Percentiles rank a stretch among this genome's conserved stretches.
Evolutionary conservation across 2,888 invertebrate species (phyloP).

Genomic region (Tachystola acroxantha): DNA sequence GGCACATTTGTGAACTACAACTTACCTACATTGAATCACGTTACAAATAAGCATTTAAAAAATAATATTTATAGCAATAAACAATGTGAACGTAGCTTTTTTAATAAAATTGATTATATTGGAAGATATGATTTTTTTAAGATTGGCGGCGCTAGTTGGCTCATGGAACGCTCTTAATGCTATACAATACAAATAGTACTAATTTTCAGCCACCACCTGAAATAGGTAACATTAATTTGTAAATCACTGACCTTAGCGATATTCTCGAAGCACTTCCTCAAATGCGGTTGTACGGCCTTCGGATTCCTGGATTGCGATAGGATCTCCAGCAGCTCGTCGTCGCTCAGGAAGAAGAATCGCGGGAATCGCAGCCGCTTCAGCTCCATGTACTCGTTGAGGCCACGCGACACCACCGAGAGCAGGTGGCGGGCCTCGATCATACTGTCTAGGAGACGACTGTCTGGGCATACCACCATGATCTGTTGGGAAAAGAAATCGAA

Average conservation of each 20-base stretch:
- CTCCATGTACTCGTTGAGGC: conserved; percentile 87
- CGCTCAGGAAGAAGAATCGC: conserved; percentile 87
- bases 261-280: conserved; percentile 91
- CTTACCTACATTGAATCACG: too few species aligned
- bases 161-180: too few species aligned
- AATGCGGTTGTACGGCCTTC: conserved; percentile 86
- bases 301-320: conserved; percentile 89
- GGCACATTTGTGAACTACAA: too few species aligned
- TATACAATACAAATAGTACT: too few species aligned
- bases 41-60: too few species aligned
- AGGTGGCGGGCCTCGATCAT: conserved; percentile 83
- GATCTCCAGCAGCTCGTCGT: conserved; percentile 89
- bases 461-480: conserved; percentile 82
- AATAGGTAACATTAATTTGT: too few species aligned
- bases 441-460: conserved; percentile 82
- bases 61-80: too few species aligned
- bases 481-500: conserved; percentile 29
- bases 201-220: too few species aligned
- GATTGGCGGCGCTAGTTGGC: too few species aligned
- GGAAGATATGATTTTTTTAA: too few species aligned
- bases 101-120: too few species aligned
- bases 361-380: conserved; percentile 79
- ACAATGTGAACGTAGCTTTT: too few species aligned
- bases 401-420: conserved; percentile 85
- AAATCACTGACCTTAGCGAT: conserved; percentile 82